Conservation (phyloP, 2,113 vertebrate species). For the Pseudorectes ferrugineus region DNA sequence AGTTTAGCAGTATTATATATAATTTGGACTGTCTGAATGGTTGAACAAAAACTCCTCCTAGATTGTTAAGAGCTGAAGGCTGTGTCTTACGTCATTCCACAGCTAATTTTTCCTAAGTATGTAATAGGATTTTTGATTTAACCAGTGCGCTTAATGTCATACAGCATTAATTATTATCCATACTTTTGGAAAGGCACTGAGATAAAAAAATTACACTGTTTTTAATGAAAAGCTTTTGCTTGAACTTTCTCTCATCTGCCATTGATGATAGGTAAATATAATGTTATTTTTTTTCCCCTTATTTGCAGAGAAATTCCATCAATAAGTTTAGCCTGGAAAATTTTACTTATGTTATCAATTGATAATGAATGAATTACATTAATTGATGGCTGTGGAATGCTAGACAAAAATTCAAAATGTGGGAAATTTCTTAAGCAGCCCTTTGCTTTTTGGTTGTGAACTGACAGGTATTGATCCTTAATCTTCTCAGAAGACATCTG, state of each 20-base stretch:
- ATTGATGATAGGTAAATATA: neutral
- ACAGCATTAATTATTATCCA: conserved; percentile 39
- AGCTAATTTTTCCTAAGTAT: conserved; percentile 46
- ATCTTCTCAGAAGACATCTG: neutral
- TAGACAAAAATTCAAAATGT: neutral
- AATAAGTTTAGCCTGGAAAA: neutral
- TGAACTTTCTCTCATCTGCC: neutral
- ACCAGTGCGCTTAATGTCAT: neutral
- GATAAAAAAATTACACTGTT: neutral
- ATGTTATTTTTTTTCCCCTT: neutral
- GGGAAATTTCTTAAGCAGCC: neutral
- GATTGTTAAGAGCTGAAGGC: conserved; percentile 23
- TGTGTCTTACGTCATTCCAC: conserved; percentile 2
- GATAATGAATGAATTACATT: neutral
- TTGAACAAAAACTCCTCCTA: neutral
- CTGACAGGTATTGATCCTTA: neutral
- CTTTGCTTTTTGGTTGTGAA: neutral
- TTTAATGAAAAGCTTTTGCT: neutral
- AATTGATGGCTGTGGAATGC: neutral
- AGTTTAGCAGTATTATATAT: neutral
- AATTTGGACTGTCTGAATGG: conserved; percentile 19
- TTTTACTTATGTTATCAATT: neutral
- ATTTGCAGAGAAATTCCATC: neutral
- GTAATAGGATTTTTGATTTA: conserved; percentile 40
- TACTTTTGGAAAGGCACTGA: neutral